Evolutionary conservation across 2,888 invertebrate species (phyloP).

Genomic region (Zeuzera pyrina): DNA sequence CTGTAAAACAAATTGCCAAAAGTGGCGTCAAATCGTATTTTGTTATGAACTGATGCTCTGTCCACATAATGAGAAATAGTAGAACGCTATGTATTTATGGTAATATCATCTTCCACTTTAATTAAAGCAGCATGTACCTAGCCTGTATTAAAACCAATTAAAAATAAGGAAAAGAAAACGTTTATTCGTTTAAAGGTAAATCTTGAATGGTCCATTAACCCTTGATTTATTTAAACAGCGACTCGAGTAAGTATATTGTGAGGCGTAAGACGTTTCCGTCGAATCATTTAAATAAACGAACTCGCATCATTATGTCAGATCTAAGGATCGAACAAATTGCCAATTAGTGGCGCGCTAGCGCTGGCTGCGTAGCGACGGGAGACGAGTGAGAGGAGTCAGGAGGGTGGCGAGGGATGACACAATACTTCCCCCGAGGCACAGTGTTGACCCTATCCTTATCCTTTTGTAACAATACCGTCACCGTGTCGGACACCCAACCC

Average conservation of each 20-base stretch:
- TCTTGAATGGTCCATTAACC: slow-evolving; percentile 35
- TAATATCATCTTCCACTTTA: too few species aligned
- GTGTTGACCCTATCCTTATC: too few species aligned
- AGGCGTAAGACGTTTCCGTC: slow-evolving; percentile 55
- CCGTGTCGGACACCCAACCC: neutral
- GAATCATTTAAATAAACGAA: slow-evolving; percentile 72
- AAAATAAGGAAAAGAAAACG: slow-evolving; percentile 16
- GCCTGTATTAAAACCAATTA: slow-evolving; percentile 15
- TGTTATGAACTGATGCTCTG: too few species aligned
- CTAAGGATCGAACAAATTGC: slow-evolving; percentile 72
- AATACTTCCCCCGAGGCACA: too few species aligned
- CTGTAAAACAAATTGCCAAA: too few species aligned
- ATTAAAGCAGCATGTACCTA: too few species aligned
- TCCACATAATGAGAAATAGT: too few species aligned
- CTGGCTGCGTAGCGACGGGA: slow-evolving; percentile 20
- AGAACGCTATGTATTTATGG: too few species aligned
- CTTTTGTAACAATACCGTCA: neutral
- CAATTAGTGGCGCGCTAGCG: slow-evolving; percentile 58
- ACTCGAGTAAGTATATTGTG: slow-evolving; percentile 21
- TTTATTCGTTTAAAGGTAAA: slow-evolving; percentile 22
- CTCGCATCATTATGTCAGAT: slow-evolving; percentile 69
- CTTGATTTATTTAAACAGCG: slow-evolving; percentile 33
- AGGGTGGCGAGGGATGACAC: neutral
- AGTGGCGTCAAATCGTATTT: too few species aligned
- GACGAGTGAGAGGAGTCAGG: neutral